Evolutionary conservation across 1,140 invertebrate genomes (phyloP), one percentile per base, ranked within the genome.

Genomic region (Physella acuta): DNA sequence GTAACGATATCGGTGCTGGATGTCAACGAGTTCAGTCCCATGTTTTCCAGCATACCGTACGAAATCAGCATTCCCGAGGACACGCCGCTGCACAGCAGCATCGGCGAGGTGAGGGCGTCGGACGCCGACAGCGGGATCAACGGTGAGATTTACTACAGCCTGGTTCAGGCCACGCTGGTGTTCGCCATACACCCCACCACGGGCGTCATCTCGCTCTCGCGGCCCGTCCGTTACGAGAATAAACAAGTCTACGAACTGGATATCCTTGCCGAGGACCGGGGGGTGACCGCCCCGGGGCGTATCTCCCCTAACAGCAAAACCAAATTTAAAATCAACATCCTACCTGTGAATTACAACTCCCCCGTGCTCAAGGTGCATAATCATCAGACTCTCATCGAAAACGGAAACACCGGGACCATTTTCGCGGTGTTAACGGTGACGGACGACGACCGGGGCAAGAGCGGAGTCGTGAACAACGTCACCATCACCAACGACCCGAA

Each of bases 61-160:
- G 91, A 92, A 74, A 90, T 90, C 5, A 89, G 88, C n/a, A 90
- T 98, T n/a, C 89, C 90, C 20, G 95, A 98, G 84, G 94, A 98
- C 80, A 91, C 91, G 58, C 90, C 93, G 3, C 83, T 95, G 59
- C 93, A 96, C 85, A 88, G 72, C 28, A 86, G 80, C 60, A 83
- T 89, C 36, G 76, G 83, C 1, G 75, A 81, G 69, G 86, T 89
- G 2, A 89, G 89, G 17, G 96, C 95, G 0, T 94, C 94, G 78
- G 96, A 98, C 85, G 94, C 95, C 8, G 95, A 99, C 84, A 86
- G 95, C 16, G 95, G 95, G 0, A 88, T 92, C 59, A 98, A 98
- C 82, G 94, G 94, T 1, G 94, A 98, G 86, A 94, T 98, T 75
- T 98, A 98, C 84, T 99, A 97, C 83, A 96, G 92, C 83, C 92